Base-by-base conservation (phyloP, 2,113 vertebrate species). In the Chaetodon trifascialis region DNA sequence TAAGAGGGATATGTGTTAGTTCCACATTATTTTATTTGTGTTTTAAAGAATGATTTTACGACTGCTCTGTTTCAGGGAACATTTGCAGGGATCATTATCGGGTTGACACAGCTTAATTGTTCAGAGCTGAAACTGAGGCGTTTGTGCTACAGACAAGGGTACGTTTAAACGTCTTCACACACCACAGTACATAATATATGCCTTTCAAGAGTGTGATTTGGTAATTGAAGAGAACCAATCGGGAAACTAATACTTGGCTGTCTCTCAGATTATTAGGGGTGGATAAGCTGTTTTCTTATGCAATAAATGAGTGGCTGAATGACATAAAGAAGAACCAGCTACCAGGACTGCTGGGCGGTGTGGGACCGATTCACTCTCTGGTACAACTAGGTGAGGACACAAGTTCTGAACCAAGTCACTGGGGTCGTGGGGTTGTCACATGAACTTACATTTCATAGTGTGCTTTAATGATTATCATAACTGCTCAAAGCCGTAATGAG, bases 301-400 rank as follows among this genome's bases (percentile, higher is more conserved):
- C 97, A 47, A 95, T 99, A 84, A 96, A 96, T 4, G 98, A 99
- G 71, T 99, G 98, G 98, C 94, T 99, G 17, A 97, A 95, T 58
- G 98, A 99, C 93, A 99, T 99, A 84, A 98, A 96, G 94, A 99
- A 98, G 93, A 99, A 98, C 87, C 98, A 99, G 89, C 94, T 99
- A 3, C 98, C 98, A 9, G 98, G 98, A 80, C 95, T 99, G 76
- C 88, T 99, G 89, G 97, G 98, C 83, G 98, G 98, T 14, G 98
- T 99, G 25, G 98, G 98, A 2, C 98, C 98, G 7, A 99, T 99
- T 95, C 98, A 99, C 92, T 99, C 98, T 0, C 90, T 99, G 52
- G 97, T 99, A 2, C 98, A 99, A 47, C 90, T 99, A 86, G 97
- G 98, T 99, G 84, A 96, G 96, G 91, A 21, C 11, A 59, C 30